These are phyloP conservation scores for Phodopus roborovskii DNA, from an alignment of 2,113 vertebrate species.

Conservation along the genomic window DNA sequence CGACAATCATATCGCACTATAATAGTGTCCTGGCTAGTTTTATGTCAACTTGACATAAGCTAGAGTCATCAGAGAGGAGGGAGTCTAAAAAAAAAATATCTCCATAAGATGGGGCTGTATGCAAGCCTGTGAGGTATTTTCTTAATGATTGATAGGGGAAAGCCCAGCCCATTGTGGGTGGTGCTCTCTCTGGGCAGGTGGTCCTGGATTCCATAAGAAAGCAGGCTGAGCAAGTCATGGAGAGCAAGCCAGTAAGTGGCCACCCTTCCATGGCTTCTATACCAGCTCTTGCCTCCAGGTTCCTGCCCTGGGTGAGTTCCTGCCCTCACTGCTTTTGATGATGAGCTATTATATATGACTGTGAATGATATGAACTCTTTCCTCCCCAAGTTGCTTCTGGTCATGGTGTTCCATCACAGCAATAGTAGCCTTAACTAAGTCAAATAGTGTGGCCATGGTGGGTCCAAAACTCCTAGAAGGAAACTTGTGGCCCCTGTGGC, in stretches of 20 bases:
- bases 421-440: not conserved
- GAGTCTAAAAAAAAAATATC: not conserved
- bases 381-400: not conserved
- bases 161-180: not conserved
- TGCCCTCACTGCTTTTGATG: not conserved
- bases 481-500: not conserved
- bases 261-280: too few species aligned
- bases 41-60: conserved; percentile 16
- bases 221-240: not conserved
- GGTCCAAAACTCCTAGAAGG: conserved; percentile 24
- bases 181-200: too few species aligned
- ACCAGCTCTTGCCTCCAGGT: not conserved
- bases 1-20: not conserved
- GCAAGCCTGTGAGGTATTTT: not conserved
- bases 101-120: not conserved
- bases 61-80: not conserved
- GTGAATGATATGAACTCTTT: not conserved
- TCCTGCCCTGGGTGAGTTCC: too few species aligned
- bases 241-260: not conserved
- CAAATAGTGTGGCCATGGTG: not conserved
- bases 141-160: not conserved
- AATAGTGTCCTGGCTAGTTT: not conserved
- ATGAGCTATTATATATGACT: not conserved
- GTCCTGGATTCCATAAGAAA: not conserved
- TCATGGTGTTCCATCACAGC: not conserved